Evolutionary conservation across 2,113 vertebrate species (phyloP).

Genomic region (Ceyx melanurus): DNA sequence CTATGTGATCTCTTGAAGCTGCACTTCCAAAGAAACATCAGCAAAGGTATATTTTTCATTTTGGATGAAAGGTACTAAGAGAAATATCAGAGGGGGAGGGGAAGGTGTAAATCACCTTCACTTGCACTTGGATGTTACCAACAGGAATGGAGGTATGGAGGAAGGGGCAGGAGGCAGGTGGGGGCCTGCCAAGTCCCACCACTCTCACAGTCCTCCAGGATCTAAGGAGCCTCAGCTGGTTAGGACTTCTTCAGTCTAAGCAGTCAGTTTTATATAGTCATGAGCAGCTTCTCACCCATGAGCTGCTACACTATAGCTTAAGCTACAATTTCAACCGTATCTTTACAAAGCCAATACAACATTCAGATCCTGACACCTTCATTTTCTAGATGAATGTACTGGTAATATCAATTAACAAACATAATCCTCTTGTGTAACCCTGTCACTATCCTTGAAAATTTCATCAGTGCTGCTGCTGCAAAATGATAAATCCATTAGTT

Average conservation of each 20-base stretch:
- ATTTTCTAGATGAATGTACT: neutral
- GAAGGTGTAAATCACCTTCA: neutral
- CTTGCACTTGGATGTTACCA: neutral
- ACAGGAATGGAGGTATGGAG: neutral
- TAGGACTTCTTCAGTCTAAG: neutral
- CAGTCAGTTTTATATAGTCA: neutral
- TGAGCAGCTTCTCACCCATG: neutral
- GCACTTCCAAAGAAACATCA: conserved; percentile 29
- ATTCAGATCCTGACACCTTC: neutral
- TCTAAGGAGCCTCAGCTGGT: neutral
- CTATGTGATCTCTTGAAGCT: conserved; percentile 33
- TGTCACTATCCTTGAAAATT: neutral
- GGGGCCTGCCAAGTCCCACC: neutral
- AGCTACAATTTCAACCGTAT: neutral
- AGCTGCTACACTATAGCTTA: neutral
- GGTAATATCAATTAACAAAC: neutral
- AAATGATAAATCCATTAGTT: neutral
- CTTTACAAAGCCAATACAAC: neutral
- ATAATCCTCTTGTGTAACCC: conserved; percentile 11
- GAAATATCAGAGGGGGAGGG: neutral
- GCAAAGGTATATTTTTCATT: conserved; percentile 31
- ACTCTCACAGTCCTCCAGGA: fast-evolving
- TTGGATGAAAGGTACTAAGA: conserved; percentile 3
- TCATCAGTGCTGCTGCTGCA: fast-evolving
- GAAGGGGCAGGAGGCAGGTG: neutral